Evolutionary conservation across 2,113 vertebrate genomes (phyloP).

Genomic region (Dunckerocampus dactyliophorus): DNA sequence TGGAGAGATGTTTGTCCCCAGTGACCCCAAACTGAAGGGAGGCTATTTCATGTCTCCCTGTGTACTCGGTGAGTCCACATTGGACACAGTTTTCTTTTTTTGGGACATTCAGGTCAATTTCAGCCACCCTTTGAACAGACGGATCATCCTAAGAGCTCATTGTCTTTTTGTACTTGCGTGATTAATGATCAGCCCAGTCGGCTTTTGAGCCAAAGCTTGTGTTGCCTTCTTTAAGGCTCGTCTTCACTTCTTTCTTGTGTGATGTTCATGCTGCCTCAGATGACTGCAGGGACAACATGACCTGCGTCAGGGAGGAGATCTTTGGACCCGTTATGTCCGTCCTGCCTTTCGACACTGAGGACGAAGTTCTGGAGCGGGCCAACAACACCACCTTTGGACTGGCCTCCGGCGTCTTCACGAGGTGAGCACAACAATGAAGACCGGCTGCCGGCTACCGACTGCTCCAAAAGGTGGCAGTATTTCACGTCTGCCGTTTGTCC

Average conservation of each 20-base stretch:
- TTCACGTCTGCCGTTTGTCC: neutral
- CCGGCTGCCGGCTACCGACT: neutral
- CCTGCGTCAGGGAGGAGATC: conserved; percentile 93
- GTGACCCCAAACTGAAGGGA: conserved; percentile 82
- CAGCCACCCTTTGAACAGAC: too few species aligned
- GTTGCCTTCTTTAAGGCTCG: too few species aligned
- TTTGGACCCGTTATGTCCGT: conserved; percentile 98
- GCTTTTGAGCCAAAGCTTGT: too few species aligned
- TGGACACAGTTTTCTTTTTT: too few species aligned
- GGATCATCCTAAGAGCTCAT: too few species aligned
- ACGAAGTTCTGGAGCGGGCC: conserved; percentile 85
- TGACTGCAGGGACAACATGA: conserved; percentile 91
- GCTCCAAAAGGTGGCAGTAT: neutral
- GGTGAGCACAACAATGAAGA: conserved; percentile 62
- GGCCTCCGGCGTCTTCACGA: conserved; percentile 94
- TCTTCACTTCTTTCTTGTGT: too few species aligned
- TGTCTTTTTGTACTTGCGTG: too few species aligned
- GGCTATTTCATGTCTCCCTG: conserved; percentile 92
- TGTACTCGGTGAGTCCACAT: conserved; percentile 76
- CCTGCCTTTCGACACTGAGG: conserved; percentile 88
- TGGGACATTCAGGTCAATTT: neutral
- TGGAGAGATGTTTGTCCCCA: conserved; percentile 77
- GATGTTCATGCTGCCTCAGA: conserved; percentile 62
- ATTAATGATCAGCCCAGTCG: too few species aligned
- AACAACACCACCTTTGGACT: conserved; percentile 86